Evolutionary conservation across 2,113 vertebrate species (phyloP).

Genomic region (Chaetodon auriga): DNA sequence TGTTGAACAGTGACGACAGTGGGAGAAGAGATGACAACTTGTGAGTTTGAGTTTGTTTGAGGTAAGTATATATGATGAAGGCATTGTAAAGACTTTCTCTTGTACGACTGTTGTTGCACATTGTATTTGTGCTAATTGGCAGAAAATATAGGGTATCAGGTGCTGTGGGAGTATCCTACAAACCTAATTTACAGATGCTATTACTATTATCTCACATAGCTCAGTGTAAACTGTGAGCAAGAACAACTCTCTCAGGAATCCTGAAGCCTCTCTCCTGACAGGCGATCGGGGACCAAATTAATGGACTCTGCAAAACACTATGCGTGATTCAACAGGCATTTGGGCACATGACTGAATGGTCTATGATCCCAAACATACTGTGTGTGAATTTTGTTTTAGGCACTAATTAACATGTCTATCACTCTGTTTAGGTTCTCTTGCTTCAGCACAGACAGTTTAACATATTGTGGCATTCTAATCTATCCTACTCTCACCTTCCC

Average conservation of each 20-base stretch:
- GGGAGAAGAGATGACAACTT: slow-evolving; percentile 40
- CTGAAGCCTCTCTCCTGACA: slow-evolving; percentile 33
- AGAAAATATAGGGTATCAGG: slow-evolving; percentile 52
- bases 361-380: neutral
- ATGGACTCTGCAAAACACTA: slow-evolving; percentile 25
- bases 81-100: slow-evolving; percentile 32
- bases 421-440: neutral
- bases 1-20: slow-evolving; percentile 23
- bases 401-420: neutral
- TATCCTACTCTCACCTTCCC: neutral
- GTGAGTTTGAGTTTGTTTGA: slow-evolving; percentile 49
- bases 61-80: slow-evolving; percentile 44
- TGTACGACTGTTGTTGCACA: slow-evolving; percentile 13
- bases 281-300: slow-evolving; percentile 30
- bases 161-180: slow-evolving; percentile 64
- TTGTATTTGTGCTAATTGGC: slow-evolving; percentile 53
- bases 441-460: neutral
- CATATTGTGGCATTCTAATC: neutral
- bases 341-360: slow-evolving; percentile 7
- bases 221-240: slow-evolving; percentile 52
- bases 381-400: neutral
- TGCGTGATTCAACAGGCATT: slow-evolving; percentile 31
- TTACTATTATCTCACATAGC: slow-evolving; percentile 55
- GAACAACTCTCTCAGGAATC: slow-evolving; percentile 53
- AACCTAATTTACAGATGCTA: slow-evolving; percentile 62